Evolutionary conservation across 2,113 vertebrate genomes (phyloP).

Genomic region (Lucifuga dentata): DNA sequence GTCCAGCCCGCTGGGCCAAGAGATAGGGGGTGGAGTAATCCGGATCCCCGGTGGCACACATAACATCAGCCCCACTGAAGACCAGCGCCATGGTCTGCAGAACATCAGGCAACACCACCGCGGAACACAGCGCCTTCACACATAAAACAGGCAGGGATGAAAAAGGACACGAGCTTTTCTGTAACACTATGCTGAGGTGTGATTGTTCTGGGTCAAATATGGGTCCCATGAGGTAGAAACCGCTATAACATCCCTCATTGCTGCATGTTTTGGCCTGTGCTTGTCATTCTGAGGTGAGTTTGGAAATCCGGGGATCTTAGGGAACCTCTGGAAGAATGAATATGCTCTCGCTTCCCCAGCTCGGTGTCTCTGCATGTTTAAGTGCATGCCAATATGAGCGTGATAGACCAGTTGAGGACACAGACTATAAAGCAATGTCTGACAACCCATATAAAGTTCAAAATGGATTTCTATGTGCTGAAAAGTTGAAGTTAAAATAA

Average conservation of each 20-base stretch:
- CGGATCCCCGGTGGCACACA: slow-evolving; percentile 93
- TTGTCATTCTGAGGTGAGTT: background rate
- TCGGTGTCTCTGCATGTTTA: background rate
- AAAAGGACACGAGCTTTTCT: background rate
- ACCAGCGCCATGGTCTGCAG: slow-evolving; percentile 90
- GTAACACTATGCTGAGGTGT: too few species aligned
- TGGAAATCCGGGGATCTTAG: background rate
- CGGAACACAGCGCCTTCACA: slow-evolving; percentile 89
- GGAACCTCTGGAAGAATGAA: slow-evolving; percentile 26
- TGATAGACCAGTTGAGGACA: slow-evolving; percentile 57
- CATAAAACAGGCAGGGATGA: background rate
- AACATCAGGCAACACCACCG: slow-evolving; percentile 88
- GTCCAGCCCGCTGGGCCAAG: slow-evolving; percentile 92
- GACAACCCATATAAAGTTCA: slow-evolving; percentile 66
- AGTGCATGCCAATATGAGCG: background rate
- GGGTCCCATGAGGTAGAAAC: background rate
- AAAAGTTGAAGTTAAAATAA: slow-evolving; percentile 72
- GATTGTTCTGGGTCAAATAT: background rate
- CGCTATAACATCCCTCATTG: too few species aligned
- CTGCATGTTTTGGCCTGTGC: too few species aligned
- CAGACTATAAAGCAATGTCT: slow-evolving; percentile 59
- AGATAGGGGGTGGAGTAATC: slow-evolving; percentile 90
- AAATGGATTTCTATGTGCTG: slow-evolving; percentile 50
- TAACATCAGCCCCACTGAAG: slow-evolving; percentile 94
- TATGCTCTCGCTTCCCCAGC: slow-evolving; percentile 6